Evolutionary conservation across 2,113 vertebrate species (phyloP).

Genomic region (Sinosuthora webbiana): DNA sequence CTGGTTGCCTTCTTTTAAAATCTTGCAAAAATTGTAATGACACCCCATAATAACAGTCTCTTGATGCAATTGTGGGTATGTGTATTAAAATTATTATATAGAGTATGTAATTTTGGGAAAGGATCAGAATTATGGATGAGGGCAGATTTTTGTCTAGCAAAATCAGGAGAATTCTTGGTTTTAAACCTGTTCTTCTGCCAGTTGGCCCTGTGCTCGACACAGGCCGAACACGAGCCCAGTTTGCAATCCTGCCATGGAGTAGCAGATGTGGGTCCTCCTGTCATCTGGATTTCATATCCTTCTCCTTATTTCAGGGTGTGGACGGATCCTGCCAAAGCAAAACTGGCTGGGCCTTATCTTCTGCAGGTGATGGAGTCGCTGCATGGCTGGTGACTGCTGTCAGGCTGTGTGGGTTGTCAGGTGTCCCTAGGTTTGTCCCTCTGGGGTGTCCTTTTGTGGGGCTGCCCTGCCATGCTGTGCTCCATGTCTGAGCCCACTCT

Average conservation of each 20-base stretch:
- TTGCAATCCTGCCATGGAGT: neutral
- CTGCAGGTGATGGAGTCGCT: neutral
- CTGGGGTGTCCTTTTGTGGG: neutral
- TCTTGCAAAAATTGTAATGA: neutral
- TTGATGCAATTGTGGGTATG: neutral
- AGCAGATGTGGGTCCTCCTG: neutral
- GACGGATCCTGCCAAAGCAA: conserved; percentile 16
- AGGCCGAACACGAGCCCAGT: neutral
- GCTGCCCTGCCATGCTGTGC: neutral
- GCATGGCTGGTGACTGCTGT: neutral
- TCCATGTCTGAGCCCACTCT: neutral
- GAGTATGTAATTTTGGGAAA: neutral
- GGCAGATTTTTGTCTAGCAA: neutral
- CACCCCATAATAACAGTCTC: neutral
- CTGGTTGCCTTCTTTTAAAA: neutral
- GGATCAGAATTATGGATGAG: neutral
- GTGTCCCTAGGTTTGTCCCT: neutral
- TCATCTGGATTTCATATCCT: conserved; percentile 22
- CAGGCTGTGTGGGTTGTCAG: neutral
- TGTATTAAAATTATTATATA: neutral
- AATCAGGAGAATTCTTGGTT: neutral
- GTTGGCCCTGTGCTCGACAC: neutral
- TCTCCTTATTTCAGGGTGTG: neutral
- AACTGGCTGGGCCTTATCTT: conserved; percentile 9
- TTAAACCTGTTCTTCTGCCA: neutral